Conservation (phyloP, 2,888 invertebrate genomes). For the Pachycephus smyrnensis region DNA sequence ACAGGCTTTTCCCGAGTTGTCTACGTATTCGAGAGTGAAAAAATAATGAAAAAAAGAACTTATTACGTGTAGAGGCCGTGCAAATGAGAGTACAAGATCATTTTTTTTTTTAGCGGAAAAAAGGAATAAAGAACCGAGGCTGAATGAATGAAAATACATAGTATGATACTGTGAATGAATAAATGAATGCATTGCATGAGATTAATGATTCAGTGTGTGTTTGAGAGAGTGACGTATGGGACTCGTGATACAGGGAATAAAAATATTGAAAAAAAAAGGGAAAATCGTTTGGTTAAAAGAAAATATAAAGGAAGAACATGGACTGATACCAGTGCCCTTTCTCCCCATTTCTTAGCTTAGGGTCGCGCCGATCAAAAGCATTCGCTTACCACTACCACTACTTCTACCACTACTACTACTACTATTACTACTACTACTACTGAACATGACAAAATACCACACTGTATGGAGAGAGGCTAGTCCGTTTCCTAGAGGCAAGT, state of each 20-base stretch:
- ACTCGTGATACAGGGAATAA: not conserved
- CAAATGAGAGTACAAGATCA: slow-evolving; percentile 32
- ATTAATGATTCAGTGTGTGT: slow-evolving; percentile 12
- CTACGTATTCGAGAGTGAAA: slow-evolving; percentile 37
- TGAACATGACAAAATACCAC: slow-evolving; percentile 67
- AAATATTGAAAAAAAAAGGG: slow-evolving; percentile 29
- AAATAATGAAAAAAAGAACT: slow-evolving; percentile 38
- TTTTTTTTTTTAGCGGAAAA: slow-evolving; percentile 22
- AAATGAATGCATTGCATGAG: slow-evolving; percentile 40
- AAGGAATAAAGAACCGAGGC: slow-evolving; percentile 29
- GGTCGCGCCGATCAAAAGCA: slow-evolving; percentile 67
- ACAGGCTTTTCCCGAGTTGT: slow-evolving; percentile 58
- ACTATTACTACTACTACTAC: slow-evolving; percentile 59
- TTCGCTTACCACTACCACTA: slow-evolving; percentile 67
- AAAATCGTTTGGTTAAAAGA: slow-evolving; percentile 39
- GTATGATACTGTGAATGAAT: slow-evolving; percentile 24
- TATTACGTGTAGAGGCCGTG: slow-evolving; percentile 55
- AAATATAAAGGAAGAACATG: slow-evolving; percentile 29
- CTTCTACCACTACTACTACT: slow-evolving; percentile 65
- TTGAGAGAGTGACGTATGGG: not conserved
- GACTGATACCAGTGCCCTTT: slow-evolving; percentile 67
- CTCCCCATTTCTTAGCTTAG: slow-evolving; percentile 68
- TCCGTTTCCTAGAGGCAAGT: slow-evolving; percentile 67
- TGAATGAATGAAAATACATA: not conserved
- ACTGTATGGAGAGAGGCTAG: slow-evolving; percentile 67